Percentiles rank a stretch among this genome's conserved stretches.
phyloP scores from a whole-genome alignment of 2,113 vertebrate species.

The Hepsetus odoe region DNA sequence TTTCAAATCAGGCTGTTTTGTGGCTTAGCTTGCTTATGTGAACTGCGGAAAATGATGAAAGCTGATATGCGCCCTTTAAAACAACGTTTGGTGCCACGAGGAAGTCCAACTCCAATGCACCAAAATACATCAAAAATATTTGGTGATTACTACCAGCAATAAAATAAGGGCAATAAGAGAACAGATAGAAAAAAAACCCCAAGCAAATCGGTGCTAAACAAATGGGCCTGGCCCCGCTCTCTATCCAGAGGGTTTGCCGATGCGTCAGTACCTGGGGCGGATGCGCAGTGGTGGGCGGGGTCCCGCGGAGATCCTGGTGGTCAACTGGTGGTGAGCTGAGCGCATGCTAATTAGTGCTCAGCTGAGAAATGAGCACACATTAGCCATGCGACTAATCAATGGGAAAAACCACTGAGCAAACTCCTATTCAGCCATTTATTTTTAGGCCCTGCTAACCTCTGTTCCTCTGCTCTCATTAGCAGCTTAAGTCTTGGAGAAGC shows the following conservation, averaged over 20 bases:
- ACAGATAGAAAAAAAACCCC: background rate
- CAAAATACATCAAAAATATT: background rate
- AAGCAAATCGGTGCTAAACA: background rate
- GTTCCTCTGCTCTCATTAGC: conserved; percentile 55
- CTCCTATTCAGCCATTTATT: conserved; percentile 88
- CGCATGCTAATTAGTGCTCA: conserved; percentile 88
- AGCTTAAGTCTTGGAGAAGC: conserved; percentile 46
- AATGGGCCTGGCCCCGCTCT: background rate
- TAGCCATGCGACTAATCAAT: conserved; percentile 95
- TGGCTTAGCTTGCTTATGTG: background rate
- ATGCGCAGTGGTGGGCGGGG: conserved; percentile 19
- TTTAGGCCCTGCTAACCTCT: conserved; percentile 72
- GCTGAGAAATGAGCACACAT: conserved; percentile 91
- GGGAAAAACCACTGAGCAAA: conserved; percentile 94
- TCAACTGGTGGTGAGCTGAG: conserved; percentile 81
- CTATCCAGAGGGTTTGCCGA: background rate
- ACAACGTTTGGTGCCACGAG: too few relatives aligned
- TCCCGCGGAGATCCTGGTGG: conserved; percentile 66
- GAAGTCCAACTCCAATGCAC: background rate
- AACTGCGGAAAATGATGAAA: background rate
- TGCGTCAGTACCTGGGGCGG: conserved; percentile 10
- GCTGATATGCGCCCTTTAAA: background rate
- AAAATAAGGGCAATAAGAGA: background rate
- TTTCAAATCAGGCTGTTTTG: background rate
- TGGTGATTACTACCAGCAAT: background rate